Base-by-base conservation (phyloP, 1,140 invertebrate genomes). In the Amphibalanus amphitrite region DNA sequence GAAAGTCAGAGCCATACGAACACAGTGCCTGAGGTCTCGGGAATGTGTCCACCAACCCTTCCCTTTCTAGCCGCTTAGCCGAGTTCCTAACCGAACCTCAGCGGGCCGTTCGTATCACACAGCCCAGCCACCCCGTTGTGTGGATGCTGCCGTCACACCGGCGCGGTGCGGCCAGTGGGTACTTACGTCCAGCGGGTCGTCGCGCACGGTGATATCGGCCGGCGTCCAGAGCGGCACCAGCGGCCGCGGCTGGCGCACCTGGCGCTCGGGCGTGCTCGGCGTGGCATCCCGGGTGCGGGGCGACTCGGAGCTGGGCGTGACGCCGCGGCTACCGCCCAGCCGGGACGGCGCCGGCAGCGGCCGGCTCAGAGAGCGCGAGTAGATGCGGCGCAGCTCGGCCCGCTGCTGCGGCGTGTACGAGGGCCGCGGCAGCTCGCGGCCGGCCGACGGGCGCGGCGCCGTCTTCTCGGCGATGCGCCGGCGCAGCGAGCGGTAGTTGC, bases 321-420 rank as follows among this genome's bases (percentile, higher is more conserved):
- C 70, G 47, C 28, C 72, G 71, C 47, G 47, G 20, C 47, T 59
- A 23, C 75, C 75, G 75, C 29, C 74, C 72, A 70, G 75, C 74
- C 26, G 72, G 38, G 4, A 72, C 69, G 4, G 74, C 75, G 47
- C 47, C 10, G 47, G 13, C 47, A 59, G 47, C 47, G 47, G 47
- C 47, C 47, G 47, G 47, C 47, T 59, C 47, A 59, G 47, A 8
- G 47, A 59, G 47, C 47, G 47, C 17, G 47, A 20, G 47, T 59
- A 59, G 10, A 59, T 20, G 1, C 47, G 47, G 13, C 47, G 47
- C 47, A 59, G 13, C 47, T 59, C 47, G 47, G 47, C 47, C 10
- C 47, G 47, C 47, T 59, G 47, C 13, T 59, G 47, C 17, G 47
- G 47, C 6, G 47, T 59, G 47, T 59, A 59, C 10, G 13, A 20